Evolutionary conservation across 2,113 vertebrate species (phyloP).

Genomic region (Ptilonorhynchus violaceus): DNA sequence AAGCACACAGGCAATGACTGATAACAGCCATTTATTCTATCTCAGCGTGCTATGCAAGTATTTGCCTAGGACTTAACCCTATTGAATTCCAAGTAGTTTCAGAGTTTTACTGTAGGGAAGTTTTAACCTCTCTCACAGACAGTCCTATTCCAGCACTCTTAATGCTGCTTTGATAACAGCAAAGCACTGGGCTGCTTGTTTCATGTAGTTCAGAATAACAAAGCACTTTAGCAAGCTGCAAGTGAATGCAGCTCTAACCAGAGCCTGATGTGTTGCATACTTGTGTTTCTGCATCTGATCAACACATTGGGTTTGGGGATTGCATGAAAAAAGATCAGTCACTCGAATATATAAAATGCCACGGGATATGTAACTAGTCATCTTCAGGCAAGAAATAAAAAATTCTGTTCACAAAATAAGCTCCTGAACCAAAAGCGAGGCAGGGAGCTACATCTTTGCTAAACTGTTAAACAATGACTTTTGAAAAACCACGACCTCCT

Average conservation of each 20-base stretch:
- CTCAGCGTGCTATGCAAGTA: not conserved
- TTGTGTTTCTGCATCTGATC: not conserved
- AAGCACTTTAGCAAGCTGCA: not conserved
- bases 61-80: conserved; percentile 20
- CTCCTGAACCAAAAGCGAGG: not conserved
- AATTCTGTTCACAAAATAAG: not conserved
- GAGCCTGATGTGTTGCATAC: not conserved
- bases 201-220: not conserved
- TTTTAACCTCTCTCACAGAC: not conserved
- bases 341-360: not conserved
- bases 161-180: not conserved
- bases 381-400: not conserved
- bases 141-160: not conserved
- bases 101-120: not conserved
- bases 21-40: not conserved
- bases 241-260: not conserved
- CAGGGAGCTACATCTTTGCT: not conserved
- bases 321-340: not conserved
- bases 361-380: not conserved
- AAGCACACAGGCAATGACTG: not conserved
- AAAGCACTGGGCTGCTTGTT: not conserved
- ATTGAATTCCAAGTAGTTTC: not conserved
- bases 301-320: not conserved
- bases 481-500: conserved; percentile 27
- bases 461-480: not conserved